Evolutionary conservation across 2,888 invertebrate species (phyloP).

Genomic region (Drosophila meridiana): DNA sequence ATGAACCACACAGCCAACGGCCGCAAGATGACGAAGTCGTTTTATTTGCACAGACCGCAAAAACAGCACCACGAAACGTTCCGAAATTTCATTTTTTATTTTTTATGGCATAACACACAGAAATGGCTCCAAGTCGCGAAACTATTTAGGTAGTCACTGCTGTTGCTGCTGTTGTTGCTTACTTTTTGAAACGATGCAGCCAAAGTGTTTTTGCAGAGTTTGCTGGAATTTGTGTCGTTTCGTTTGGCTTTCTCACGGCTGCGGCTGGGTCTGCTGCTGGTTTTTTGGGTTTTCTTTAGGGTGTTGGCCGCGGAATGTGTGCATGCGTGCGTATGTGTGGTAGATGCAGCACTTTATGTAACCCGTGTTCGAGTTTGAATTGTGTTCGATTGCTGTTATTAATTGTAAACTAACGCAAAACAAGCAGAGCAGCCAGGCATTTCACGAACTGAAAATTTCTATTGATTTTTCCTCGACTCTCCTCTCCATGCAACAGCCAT

Average conservation of each 20-base stretch:
- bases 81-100: constrained; percentile 18
- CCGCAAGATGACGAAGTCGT: constrained; percentile 80
- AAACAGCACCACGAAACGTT: constrained; percentile 24
- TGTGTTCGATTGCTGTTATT: constrained; percentile 49
- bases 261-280: constrained; percentile 30
- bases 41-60: constrained; percentile 66
- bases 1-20: constrained; percentile 41
- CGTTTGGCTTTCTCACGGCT: constrained; percentile 58
- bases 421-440: constrained; percentile 66
- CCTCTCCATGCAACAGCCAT: constrained; percentile 69
- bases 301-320: constrained; percentile 76
- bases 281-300: constrained; percentile 45
- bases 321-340: constrained; percentile 9
- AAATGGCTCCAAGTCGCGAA: constrained; percentile 6
- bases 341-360: constrained; percentile 55
- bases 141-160: background rate
- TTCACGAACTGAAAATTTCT: constrained; percentile 82
- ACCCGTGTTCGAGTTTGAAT: constrained; percentile 44
- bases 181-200: constrained; percentile 49
- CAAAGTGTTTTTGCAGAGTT: constrained; percentile 53
- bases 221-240: constrained; percentile 66
- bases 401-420: constrained; percentile 70
- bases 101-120: constrained; percentile 22
- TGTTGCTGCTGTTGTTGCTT: constrained; percentile 40
- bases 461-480: constrained; percentile 82